Percentiles rank a stretch among this genome's conserved stretches.
Conservation (phyloP, 2,888 invertebrate genomes). For the Ctena decussata region DNA sequence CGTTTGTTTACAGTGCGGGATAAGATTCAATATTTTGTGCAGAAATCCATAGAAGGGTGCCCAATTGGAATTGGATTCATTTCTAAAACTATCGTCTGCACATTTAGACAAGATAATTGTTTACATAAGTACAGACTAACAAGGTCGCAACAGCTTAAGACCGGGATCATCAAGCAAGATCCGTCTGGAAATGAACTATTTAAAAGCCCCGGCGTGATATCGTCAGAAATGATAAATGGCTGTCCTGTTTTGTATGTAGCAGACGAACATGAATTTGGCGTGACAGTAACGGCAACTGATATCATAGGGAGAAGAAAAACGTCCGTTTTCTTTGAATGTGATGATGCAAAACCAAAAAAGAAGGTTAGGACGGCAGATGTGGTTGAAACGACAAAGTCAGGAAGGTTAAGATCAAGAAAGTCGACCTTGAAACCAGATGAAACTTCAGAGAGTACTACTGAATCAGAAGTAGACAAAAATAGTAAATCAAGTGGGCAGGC, state of each 20-base stretch:
- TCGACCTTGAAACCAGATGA: conserved; percentile 41
- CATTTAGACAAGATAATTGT: conserved; percentile 37
- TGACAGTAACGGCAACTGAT: conserved; percentile 49
- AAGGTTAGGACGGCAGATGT: conserved; percentile 30
- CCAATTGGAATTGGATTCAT: conserved; percentile 52
- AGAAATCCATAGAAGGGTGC: conserved; percentile 40
- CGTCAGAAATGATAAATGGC: conserved; percentile 31
- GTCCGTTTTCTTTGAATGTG: conserved; percentile 59
- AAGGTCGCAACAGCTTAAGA: conserved; percentile 45
- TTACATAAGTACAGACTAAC: conserved; percentile 51
- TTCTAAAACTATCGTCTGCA: conserved; percentile 54
- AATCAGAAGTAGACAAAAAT: conserved; percentile 23
- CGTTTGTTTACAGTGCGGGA: conserved; percentile 61
- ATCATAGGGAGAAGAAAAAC: conserved; percentile 39
- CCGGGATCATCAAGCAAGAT: conserved; percentile 46
- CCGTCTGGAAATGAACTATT: conserved; percentile 57
- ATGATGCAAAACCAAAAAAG: conserved; percentile 34
- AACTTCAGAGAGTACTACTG: conserved; percentile 39
- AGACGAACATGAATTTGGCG: conserved; percentile 60
- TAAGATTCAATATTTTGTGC: conserved; percentile 56
- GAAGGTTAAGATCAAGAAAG: conserved; percentile 14
- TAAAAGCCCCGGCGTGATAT: conserved; percentile 53
- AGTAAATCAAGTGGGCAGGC: neutral
- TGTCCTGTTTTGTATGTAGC: conserved; percentile 44
- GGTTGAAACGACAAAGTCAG: conserved; percentile 28